Conservation (phyloP, 2,888 invertebrate genomes). For the Yponomeuta plumbellus region DNA sequence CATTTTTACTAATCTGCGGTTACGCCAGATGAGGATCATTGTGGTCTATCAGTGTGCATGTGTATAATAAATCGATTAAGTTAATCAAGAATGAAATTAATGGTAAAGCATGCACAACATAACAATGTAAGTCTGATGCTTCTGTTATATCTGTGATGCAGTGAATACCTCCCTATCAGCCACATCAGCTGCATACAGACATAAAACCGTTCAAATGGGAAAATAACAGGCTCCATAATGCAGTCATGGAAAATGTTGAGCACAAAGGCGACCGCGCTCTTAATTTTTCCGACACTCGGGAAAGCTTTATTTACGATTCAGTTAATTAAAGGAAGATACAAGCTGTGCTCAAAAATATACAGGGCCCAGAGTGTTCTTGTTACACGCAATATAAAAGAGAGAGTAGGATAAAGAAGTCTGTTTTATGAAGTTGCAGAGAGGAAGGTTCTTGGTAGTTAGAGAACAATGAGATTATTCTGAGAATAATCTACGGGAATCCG, state of each 20-base stretch:
- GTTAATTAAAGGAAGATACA: conserved; percentile 44
- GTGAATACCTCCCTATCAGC: neutral
- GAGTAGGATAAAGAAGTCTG: neutral
- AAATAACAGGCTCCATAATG: conserved; percentile 72
- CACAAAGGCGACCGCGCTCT: conserved; percentile 25
- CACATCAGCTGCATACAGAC: conserved; percentile 19
- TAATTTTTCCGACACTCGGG: conserved; percentile 59
- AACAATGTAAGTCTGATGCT: neutral
- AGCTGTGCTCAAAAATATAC: conserved; percentile 33
- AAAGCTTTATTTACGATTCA: conserved; percentile 47
- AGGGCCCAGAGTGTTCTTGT: conserved; percentile 25
- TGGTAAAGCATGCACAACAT: no score
- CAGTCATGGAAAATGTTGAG: conserved; percentile 56
- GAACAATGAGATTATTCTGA: no score
- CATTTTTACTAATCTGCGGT: no score
- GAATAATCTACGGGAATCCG: no score
- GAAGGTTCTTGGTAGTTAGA: neutral
- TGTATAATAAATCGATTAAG: no score
- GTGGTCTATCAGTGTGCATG: no score
- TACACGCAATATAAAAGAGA: neutral
- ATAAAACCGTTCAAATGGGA: conserved; percentile 73
- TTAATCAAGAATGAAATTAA: no score
- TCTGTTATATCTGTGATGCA: neutral
- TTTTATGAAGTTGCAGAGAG: neutral
- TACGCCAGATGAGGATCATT: no score